phyloP scores from a whole-genome alignment of 1,140 invertebrate species.

The Cotesia typhae region DNA sequence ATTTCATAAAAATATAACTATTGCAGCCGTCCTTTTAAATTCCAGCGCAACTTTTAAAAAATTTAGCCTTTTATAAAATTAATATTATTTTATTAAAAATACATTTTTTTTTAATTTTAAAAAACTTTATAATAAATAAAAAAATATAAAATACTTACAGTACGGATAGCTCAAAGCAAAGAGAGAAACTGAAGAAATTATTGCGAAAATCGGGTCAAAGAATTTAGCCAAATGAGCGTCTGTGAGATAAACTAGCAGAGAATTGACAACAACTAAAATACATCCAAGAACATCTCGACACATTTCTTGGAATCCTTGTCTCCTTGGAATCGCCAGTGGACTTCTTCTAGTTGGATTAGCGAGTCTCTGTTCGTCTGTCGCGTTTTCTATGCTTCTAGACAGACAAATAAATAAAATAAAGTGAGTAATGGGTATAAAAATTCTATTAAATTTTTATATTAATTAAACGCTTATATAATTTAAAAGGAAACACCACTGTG shows the following conservation, averaged over 20 bases:
- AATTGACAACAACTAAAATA: constrained; percentile 74
- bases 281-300: constrained; percentile 73
- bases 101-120: background rate
- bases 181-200: constrained; percentile 72
- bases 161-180: constrained; percentile 77
- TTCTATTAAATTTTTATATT: background rate
- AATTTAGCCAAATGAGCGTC: constrained; percentile 72
- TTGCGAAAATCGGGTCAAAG: constrained; percentile 76
- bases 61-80: no score
- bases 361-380: constrained; percentile 63
- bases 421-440: constrained; percentile 60
- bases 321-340: constrained; percentile 57
- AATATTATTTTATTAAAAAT: no score
- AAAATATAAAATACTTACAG: constrained; percentile 67
- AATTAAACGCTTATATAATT: no score
- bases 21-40: no score
- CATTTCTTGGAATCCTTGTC: constrained; percentile 67
- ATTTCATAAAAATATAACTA: no score
- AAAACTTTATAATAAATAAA: constrained; percentile 10
- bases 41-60: no score
- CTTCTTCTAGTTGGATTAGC: constrained; percentile 57
- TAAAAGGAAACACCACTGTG: no score
- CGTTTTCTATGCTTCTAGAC: constrained; percentile 36
- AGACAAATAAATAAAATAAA: constrained; percentile 47
- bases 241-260: constrained; percentile 72